Evolutionary conservation across 2,113 vertebrate species (phyloP).

Genomic region (Gymnobelideus leadbeateri): DNA sequence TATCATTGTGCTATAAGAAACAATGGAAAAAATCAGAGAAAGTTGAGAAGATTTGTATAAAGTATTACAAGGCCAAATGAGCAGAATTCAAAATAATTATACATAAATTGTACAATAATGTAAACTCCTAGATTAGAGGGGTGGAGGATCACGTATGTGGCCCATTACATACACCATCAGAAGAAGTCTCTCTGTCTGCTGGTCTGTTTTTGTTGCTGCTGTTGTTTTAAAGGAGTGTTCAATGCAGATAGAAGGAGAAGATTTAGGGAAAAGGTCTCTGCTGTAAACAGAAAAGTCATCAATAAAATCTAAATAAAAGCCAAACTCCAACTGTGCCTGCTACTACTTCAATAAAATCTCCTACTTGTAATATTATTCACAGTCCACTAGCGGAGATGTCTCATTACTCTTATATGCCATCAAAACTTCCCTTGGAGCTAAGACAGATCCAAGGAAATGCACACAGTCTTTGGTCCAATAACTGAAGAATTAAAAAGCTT

Average conservation of each 20-base stretch:
- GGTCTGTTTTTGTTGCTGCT: not conserved
- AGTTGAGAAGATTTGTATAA: not conserved
- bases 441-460: constrained; percentile 42
- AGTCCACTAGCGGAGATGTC: not conserved
- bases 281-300: not conserved
- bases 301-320: not conserved
- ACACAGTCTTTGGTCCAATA: constrained; percentile 10
- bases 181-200: not conserved
- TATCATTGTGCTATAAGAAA: not conserved
- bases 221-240: not conserved
- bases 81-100: not conserved
- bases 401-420: not conserved
- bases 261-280: not conserved
- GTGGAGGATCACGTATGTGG: not conserved
- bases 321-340: not conserved
- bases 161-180: not conserved
- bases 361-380: not conserved
- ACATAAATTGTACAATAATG: not conserved
- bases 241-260: not conserved
- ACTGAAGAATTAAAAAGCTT: constrained; percentile 46
- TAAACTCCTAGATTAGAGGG: not conserved
- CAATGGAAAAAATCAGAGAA: not conserved
- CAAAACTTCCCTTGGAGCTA: not conserved
- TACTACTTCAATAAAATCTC: not conserved
- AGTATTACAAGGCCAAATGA: not conserved